Evolutionary conservation across 2,113 vertebrate species (phyloP).

Genomic region (Fulmarus glacialis): DNA sequence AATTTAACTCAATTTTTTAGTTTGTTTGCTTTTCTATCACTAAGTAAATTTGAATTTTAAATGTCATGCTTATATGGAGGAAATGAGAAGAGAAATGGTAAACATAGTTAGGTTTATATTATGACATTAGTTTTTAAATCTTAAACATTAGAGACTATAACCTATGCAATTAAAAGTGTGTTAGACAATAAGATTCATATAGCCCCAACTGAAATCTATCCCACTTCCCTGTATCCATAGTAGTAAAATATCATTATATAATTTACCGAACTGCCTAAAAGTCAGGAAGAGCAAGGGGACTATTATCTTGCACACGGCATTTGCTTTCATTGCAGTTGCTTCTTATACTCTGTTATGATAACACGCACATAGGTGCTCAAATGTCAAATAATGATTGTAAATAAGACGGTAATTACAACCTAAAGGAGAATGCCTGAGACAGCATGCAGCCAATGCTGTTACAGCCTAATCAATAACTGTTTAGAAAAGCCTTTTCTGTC

Average conservation of each 20-base stretch:
- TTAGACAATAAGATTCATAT: neutral
- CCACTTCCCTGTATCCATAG: neutral
- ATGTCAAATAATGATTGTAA: constrained; percentile 7
- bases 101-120: neutral
- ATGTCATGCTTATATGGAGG: neutral
- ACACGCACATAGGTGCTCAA: neutral
- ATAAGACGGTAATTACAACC: neutral
- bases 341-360: neutral
- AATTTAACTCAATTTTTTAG: neutral
- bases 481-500: neutral
- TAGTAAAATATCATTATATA: neutral
- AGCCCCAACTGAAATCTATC: neutral
- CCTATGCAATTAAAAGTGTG: neutral
- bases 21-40: neutral
- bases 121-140: neutral
- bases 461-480: constrained; percentile 20
- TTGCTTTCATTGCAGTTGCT: neutral
- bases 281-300: neutral
- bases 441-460: neutral
- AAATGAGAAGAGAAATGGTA: neutral
- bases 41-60: neutral
- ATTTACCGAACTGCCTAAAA: neutral
- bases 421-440: neutral
- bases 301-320: neutral
- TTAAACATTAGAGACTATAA: neutral